Evolutionary conservation across 2,113 vertebrate genomes (phyloP).

Genomic region (Neoarius graeffei): DNA sequence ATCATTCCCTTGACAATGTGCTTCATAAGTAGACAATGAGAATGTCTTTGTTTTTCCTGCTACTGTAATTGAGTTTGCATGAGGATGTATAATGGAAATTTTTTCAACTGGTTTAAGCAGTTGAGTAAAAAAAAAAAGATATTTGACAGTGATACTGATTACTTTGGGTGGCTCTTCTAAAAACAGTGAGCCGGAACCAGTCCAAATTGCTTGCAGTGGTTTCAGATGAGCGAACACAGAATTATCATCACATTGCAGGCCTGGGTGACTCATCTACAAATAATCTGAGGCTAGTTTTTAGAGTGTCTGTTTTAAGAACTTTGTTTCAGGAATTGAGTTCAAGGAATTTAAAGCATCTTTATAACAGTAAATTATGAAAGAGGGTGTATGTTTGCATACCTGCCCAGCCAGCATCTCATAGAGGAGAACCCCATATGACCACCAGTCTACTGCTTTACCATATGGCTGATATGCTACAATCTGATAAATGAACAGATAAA

Average conservation of each 20-base stretch:
- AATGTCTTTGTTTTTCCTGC: not conserved
- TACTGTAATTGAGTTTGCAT: not conserved
- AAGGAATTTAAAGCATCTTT: not conserved
- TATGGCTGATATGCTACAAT: conserved; percentile 92
- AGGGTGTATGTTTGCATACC: conserved; percentile 68
- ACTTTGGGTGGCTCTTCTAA: not conserved
- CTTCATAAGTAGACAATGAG: not conserved
- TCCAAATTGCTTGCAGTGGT: not conserved
- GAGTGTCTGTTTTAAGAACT: not conserved
- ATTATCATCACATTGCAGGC: not conserved
- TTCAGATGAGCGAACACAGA: not conserved
- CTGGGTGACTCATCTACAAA: not conserved
- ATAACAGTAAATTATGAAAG: conserved; percentile 51
- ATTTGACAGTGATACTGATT: not conserved
- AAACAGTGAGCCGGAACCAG: not conserved
- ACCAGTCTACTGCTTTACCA: conserved; percentile 88
- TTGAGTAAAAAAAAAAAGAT: not conserved
- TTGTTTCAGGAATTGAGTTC: not conserved
- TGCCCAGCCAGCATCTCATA: conserved; percentile 92
- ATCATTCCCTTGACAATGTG: not conserved
- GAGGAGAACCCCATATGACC: conserved; percentile 89
- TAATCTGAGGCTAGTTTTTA: not conserved
- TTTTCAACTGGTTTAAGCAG: not conserved
- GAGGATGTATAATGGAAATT: not conserved
- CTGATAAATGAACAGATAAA: conserved; percentile 61